Conservation (phyloP, 2,113 vertebrate species). For the Bufo bufo region DNA sequence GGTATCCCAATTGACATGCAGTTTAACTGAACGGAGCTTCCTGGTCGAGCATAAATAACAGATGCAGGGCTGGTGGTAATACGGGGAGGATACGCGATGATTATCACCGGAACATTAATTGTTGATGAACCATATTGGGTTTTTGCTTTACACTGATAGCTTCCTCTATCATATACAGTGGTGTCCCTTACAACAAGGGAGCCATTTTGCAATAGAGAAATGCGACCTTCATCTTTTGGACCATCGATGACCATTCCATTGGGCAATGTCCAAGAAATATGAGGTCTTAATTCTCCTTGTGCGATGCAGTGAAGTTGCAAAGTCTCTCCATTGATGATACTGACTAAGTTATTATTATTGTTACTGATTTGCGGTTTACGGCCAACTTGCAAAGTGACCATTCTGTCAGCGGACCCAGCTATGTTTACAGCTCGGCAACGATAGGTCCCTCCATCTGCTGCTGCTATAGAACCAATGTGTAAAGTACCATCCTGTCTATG, state of each 20-base stretch:
- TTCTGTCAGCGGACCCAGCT: slow-evolving; percentile 74
- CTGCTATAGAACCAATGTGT: slow-evolving; percentile 76
- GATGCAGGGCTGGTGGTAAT: slow-evolving; percentile 84
- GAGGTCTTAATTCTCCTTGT: slow-evolving; percentile 60
- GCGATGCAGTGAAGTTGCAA: slow-evolving; percentile 81
- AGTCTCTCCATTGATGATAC: slow-evolving; percentile 79
- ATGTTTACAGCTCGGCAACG: slow-evolving; percentile 81
- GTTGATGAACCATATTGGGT: slow-evolving; percentile 76
- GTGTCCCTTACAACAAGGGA: slow-evolving; percentile 79
- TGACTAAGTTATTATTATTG: slow-evolving; percentile 78
- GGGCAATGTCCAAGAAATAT: slow-evolving; percentile 84
- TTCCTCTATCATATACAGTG: slow-evolving; percentile 85
- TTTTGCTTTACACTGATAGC: slow-evolving; percentile 78
- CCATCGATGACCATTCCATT: slow-evolving; percentile 76
- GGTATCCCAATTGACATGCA: slow-evolving; percentile 83
- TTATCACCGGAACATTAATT: slow-evolving; percentile 75
- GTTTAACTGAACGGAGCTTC: slow-evolving; percentile 81
- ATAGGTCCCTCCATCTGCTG: slow-evolving; percentile 81
- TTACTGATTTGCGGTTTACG: slow-evolving; percentile 75
- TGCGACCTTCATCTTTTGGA: slow-evolving; percentile 78
- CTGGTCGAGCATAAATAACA: slow-evolving; percentile 78
- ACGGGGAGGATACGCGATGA: slow-evolving; percentile 82
- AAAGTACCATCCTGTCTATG: slow-evolving; percentile 81
- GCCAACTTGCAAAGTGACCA: slow-evolving; percentile 77
- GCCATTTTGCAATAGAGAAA: slow-evolving; percentile 80